phyloP scores from a whole-genome alignment of 2,888 invertebrate species.

The Brenthis hecate region DNA sequence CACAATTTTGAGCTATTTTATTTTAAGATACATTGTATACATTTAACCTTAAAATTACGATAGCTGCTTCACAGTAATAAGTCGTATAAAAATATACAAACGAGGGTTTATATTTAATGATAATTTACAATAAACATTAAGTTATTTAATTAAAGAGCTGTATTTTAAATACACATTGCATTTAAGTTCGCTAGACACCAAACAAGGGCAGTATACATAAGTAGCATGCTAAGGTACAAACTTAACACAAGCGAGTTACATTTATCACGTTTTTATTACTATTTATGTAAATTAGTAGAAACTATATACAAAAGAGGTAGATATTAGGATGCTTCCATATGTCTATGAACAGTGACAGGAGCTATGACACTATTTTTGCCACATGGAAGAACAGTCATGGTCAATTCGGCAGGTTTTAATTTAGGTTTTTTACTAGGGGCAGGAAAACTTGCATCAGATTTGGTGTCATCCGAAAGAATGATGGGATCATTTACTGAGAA shows the following conservation, averaged over 20 bases:
- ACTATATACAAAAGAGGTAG: constrained; percentile 58
- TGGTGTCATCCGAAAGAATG: constrained; percentile 78
- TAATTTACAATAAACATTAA: constrained; percentile 6
- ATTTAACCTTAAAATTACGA: not conserved
- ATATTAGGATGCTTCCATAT: constrained; percentile 90
- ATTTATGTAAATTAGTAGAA: constrained; percentile 17
- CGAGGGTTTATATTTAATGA: not conserved
- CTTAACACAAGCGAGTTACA: constrained; percentile 24
- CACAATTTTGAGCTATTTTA: not conserved
- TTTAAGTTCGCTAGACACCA: constrained; percentile 31
- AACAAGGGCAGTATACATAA: constrained; percentile 22
- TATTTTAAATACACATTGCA: constrained; percentile 20
- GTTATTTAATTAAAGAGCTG: constrained; percentile 3
- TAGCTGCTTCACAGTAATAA: constrained; percentile 17
- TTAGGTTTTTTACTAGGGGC: constrained; percentile 74
- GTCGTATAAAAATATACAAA: constrained; percentile 31
- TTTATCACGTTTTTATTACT: constrained; percentile 2
- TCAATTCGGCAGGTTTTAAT: constrained; percentile 67
- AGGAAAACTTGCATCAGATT: constrained; percentile 83
- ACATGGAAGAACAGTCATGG: constrained; percentile 77
- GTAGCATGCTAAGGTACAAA: constrained; percentile 1
- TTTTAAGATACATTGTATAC: not conserved
- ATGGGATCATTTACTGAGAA: constrained; percentile 87
- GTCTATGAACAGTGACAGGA: constrained; percentile 94
- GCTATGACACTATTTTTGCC: constrained; percentile 86